Base-by-base conservation (phyloP, 2,797 vertebrate species). In the Sparus aurata region DNA sequence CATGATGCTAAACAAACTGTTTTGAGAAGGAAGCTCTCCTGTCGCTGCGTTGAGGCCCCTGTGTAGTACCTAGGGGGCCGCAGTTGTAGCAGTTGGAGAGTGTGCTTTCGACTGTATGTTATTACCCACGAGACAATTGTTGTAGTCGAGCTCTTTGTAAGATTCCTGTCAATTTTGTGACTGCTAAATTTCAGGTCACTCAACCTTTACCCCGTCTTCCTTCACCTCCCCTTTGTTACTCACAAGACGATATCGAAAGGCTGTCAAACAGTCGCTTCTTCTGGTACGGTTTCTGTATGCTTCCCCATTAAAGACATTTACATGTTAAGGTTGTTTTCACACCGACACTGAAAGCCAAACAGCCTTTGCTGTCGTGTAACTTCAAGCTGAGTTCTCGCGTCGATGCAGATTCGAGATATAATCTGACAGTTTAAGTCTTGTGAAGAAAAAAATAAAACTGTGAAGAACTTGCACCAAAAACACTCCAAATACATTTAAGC, bases 91-190 rank as follows among this genome's bases (percentile, higher is more conserved):
- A 46, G 53, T 15, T 16, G 38, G 20, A 10, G 34, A 38, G 34
- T 10, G n/a, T 13, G 11, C 58, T 61, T 8, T 3, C 30, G 27
- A 59, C 16, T 30, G 57, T 60, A 69, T 66, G 49, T 64, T 52
- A 16, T 60, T 69, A 62, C 65, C 60, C 65, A 62, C 17, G 41
- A 65, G 47, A n/a, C 47, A 62, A 58, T 59, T 43, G 30, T 53
- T 18, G 53, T 61, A 15, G 38, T 52, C 1, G 1, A 23, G 55
- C 27, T 12, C 23, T 38, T 20, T 46, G 50, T 20, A 25, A 54
- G 20, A 49, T 49, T 54, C 1, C 20, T 34, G 43, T 13, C 5
- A 1, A 34, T 69, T 27, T 68, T 45, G 43, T 45, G 20, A 53
- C 22, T 46, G 25, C 16, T 25, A 9, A 3, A 49, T 41, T 45